Percentiles rank a stretch among this genome's conserved stretches.
Conservation (phyloP, 2,888 invertebrate species). For the Chymomyza fuscimana region DNA sequence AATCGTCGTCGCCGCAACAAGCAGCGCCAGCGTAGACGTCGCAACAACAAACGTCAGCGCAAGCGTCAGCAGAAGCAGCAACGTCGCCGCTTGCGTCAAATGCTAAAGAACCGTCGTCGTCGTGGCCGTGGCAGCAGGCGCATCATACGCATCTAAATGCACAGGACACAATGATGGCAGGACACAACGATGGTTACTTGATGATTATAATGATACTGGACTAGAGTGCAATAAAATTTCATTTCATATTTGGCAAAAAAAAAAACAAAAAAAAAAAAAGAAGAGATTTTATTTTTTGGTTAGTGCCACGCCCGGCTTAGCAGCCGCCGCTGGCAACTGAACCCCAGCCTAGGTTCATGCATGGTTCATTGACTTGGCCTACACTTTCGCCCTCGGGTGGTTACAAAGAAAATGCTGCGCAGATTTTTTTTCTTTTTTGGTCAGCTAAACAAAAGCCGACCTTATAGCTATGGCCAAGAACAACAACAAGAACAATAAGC, state of each 20-base stretch:
- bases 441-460: neutral
- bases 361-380: constrained; percentile 56
- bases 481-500: too few species aligned
- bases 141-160: constrained; percentile 29
- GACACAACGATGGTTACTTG: neutral
- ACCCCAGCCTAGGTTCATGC: neutral
- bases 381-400: constrained; percentile 64
- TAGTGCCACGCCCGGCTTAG: neutral
- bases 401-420: constrained; percentile 5
- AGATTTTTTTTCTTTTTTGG: neutral
- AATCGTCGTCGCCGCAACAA: constrained; percentile 42
- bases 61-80: constrained; percentile 42
- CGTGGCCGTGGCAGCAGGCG: constrained; percentile 27
- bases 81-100: constrained; percentile 47
- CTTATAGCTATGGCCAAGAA: neutral
- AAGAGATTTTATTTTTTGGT: neutral
- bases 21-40: constrained; percentile 36
- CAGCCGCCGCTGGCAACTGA: too few species aligned
- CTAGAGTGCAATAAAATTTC: constrained; percentile 6
- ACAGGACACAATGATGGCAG: neutral
- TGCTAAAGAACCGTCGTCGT: constrained; percentile 45
- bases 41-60: constrained; percentile 36
- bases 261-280: too few species aligned
- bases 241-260: neutral
- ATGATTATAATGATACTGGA: neutral